phyloP scores from a whole-genome alignment of 53 echinoderm and acorn worm species.

The Mesocentrotus franciscanus region DNA sequence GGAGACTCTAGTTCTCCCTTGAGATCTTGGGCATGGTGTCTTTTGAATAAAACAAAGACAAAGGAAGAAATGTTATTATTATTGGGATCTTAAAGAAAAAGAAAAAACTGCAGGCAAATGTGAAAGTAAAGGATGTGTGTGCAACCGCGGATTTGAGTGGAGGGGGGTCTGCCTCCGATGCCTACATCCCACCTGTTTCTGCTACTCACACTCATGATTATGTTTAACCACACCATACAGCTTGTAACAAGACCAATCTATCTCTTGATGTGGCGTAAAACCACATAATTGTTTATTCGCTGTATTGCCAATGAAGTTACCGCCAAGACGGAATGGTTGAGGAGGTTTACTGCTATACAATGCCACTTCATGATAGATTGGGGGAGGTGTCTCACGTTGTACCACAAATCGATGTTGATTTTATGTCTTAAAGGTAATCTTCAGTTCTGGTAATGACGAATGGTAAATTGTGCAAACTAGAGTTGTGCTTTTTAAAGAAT shows the following conservation, averaged over 20 bases:
- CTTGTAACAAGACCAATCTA: background rate
- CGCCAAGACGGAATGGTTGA: background rate
- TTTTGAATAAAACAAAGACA: background rate
- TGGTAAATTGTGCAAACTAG: background rate
- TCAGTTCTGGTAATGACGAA: background rate
- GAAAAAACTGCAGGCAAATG: background rate
- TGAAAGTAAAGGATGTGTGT: slow-evolving; percentile 4
- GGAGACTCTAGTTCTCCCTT: background rate
- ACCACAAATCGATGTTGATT: background rate
- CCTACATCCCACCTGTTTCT: background rate
- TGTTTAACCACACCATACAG: background rate
- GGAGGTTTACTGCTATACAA: background rate
- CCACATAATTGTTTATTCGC: slow-evolving; percentile 20
- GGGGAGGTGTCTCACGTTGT: background rate
- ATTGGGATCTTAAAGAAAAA: background rate
- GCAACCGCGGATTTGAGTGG: no score
- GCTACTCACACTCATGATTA: background rate
- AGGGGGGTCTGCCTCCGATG: background rate
- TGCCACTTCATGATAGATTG: background rate
- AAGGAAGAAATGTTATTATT: background rate
- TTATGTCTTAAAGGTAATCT: background rate
- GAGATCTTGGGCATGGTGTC: background rate
- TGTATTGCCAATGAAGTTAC: slow-evolving; percentile 1
- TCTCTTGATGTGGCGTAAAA: background rate
- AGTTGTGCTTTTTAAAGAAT: background rate